Percentiles rank a stretch among this genome's conserved stretches.
These are phyloP conservation scores for Phoenicopterus ruber DNA, from an alignment of 2,113 vertebrate genomes.

Conservation along the genomic window DNA sequence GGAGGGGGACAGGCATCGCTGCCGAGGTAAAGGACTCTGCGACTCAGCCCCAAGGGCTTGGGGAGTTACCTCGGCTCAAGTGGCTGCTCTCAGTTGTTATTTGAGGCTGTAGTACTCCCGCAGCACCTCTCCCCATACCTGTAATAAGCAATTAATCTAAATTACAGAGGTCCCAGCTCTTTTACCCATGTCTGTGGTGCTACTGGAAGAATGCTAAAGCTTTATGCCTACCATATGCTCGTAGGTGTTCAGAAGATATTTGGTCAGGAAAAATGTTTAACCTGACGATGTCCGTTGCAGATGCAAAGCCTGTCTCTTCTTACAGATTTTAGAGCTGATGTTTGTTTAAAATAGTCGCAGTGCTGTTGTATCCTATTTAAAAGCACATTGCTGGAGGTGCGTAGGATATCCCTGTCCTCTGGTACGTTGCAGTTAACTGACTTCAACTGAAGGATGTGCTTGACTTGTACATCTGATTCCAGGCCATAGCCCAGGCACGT, in stretches of 20 bases:
- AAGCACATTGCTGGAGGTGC: conserved; percentile 28
- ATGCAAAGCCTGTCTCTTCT: not conserved
- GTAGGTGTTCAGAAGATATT: not conserved
- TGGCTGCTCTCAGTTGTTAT: not conserved
- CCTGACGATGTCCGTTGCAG: not conserved
- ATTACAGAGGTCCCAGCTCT: not conserved
- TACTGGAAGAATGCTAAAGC: conserved; percentile 36
- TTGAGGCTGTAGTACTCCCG: not conserved
- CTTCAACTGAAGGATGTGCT: not conserved
- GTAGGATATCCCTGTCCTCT: not conserved
- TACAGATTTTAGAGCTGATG: not conserved
- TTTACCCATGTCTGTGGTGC: not conserved
- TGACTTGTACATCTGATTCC: not conserved
- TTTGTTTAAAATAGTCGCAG: conserved; percentile 16
- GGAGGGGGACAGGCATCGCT: not conserved
- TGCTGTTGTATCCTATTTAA: not conserved
- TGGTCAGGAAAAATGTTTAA: not conserved
- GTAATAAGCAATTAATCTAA: conserved; percentile 25
- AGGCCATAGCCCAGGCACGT: not conserved
- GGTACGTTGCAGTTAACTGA: not conserved
- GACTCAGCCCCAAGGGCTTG: rapidly evolving
- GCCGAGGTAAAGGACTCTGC: not conserved
- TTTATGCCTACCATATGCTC: conserved; percentile 29
- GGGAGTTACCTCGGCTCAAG: not conserved
- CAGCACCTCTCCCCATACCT: not conserved